These are phyloP conservation scores for Coptotermes formosanus DNA, from an alignment of 1,140 invertebrate genomes.

Conservation along the genomic window DNA sequence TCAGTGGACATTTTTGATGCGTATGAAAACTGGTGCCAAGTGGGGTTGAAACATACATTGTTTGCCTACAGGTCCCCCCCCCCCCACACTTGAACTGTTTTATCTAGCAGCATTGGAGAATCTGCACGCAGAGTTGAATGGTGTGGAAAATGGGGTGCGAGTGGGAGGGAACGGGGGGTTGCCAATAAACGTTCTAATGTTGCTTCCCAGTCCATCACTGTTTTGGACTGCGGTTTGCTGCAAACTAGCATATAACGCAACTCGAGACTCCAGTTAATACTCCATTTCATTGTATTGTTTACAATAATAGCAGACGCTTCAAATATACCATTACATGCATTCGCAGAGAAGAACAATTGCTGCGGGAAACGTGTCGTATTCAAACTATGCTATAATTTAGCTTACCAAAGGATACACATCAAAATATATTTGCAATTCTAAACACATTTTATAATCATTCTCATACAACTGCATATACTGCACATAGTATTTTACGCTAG, in stretches of 20 bases:
- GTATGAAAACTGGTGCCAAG: not conserved
- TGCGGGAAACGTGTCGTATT: not conserved
- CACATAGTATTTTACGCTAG: not conserved
- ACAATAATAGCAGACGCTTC: not conserved
- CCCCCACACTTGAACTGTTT: not conserved
- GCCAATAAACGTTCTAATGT: conserved; percentile 12
- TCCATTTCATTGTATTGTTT: not conserved
- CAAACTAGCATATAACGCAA: not conserved
- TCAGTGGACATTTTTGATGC: not conserved
- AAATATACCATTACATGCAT: not conserved
- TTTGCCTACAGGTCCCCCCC: not conserved
- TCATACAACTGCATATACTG: not conserved
- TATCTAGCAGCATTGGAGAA: not conserved
- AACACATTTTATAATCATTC: not conserved
- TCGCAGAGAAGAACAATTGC: not conserved
- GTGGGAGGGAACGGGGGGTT: not conserved
- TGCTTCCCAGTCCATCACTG: not conserved
- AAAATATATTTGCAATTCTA: not conserved
- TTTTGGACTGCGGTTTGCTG: not conserved
- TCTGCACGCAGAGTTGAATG: not conserved
- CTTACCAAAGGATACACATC: not conserved
- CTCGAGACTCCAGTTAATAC: not conserved
- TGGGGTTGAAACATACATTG: conserved; percentile 4
- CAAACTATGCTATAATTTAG: not conserved
- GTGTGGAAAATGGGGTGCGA: not conserved